phyloP scores from a whole-genome alignment of 1,140 invertebrate genomes.

The Drosophila tristis region DNA sequence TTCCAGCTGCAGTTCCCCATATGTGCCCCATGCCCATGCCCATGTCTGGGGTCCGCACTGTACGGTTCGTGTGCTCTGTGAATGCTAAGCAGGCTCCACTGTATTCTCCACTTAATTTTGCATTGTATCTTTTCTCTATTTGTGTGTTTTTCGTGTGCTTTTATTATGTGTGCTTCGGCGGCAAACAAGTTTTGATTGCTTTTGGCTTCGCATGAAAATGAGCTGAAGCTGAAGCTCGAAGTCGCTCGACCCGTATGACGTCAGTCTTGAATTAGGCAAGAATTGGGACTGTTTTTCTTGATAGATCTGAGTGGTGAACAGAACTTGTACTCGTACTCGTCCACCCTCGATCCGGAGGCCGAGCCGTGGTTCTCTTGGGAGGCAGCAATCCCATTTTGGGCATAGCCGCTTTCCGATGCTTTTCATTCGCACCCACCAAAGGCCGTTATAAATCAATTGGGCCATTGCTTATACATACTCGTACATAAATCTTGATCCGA shows the following conservation, averaged over 20 bases:
- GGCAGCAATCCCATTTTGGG: slow-evolving; percentile 26
- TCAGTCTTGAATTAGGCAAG: slow-evolving; percentile 69
- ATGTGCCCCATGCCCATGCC: slow-evolving; percentile 23
- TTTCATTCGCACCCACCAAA: slow-evolving; percentile 62
- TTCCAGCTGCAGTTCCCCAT: slow-evolving; percentile 26
- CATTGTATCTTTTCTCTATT: slow-evolving; percentile 55
- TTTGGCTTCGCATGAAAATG: slow-evolving; percentile 55
- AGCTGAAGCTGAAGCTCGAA: slow-evolving; percentile 38
- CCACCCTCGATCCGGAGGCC: slow-evolving; percentile 53
- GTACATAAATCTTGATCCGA: slow-evolving; percentile 50
- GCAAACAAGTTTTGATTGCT: slow-evolving; percentile 80
- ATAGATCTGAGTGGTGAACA: slow-evolving; percentile 33
- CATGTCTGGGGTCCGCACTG: not conserved
- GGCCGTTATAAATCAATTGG: slow-evolving; percentile 74
- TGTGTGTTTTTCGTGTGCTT: slow-evolving; percentile 22
- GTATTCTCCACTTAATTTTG: slow-evolving; percentile 66
- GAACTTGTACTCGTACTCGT: not conserved
- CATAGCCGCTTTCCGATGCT: slow-evolving; percentile 38
- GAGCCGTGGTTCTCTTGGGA: slow-evolving; percentile 12
- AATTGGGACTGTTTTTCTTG: slow-evolving; percentile 62
- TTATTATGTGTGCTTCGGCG: slow-evolving; percentile 49
- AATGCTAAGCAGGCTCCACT: slow-evolving; percentile 58
- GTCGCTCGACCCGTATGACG: slow-evolving; percentile 58
- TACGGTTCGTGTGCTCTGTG: slow-evolving; percentile 31
- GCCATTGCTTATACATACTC: slow-evolving; percentile 34